Evolutionary conservation across 2,888 invertebrate genomes (phyloP).

Genomic region (Dorcus parallelipipedus): DNA sequence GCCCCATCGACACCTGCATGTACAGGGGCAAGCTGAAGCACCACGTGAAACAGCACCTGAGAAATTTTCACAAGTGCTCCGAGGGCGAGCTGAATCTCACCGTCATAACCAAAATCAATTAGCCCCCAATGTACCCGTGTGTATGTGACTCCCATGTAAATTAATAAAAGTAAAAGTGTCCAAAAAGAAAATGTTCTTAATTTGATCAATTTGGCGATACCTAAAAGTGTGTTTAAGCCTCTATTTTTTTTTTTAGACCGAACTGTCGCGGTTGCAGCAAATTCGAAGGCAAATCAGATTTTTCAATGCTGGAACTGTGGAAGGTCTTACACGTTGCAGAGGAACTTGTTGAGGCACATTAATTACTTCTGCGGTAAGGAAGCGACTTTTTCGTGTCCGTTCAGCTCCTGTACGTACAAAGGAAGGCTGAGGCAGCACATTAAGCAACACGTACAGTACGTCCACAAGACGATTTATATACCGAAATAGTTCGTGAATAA

Average conservation of each 20-base stretch:
- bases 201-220: too few relatives aligned
- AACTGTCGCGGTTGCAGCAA: too few relatives aligned
- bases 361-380: conserved; percentile 10
- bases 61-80: conserved; percentile 2
- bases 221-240: too few relatives aligned
- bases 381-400: conserved; percentile 7
- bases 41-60: conserved; percentile 10
- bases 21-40: conserved; percentile 8
- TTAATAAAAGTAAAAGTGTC: too few relatives aligned
- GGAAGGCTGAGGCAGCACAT: conserved; percentile 11
- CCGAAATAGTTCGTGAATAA: too few relatives aligned
- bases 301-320: conserved; percentile 3
- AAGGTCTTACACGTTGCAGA: conserved; percentile 2
- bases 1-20: conserved; percentile 2
- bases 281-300: too few relatives aligned
- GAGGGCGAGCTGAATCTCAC: background rate
- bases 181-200: too few relatives aligned
- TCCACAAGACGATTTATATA: background rate
- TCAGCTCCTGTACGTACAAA: conserved; percentile 2
- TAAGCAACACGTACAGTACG: conserved; percentile 10
- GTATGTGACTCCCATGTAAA: too few relatives aligned
- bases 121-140: too few relatives aligned
- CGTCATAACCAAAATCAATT: conserved; percentile 10
- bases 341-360: conserved; percentile 5
- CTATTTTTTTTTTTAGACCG: too few relatives aligned